A percentile compares a stretch with the other conserved stretches of the same genome.
Conservation (phyloP, 2,888 invertebrate genomes). For the Luffia ferchaultella region DNA sequence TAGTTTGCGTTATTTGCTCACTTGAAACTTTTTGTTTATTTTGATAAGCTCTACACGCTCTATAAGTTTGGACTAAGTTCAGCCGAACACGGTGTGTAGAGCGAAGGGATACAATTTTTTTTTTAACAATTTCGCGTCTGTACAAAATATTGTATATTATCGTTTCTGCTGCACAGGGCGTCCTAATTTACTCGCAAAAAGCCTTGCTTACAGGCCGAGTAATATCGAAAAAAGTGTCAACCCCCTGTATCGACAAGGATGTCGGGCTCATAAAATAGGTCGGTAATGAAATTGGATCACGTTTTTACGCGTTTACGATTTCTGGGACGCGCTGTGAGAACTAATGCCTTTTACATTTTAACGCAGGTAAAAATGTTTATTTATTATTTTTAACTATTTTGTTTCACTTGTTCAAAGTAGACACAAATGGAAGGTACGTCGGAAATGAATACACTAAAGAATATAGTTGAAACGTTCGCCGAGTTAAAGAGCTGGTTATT, state of each 20-base stretch:
- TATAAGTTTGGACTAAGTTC: background rate
- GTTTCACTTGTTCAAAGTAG: too few species aligned
- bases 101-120: background rate
- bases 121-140: background rate
- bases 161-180: too few species aligned
- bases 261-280: constrained; percentile 1
- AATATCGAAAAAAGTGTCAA: background rate
- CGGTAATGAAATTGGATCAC: constrained; percentile 5
- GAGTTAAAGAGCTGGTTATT: too few species aligned
- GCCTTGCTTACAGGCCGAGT: background rate
- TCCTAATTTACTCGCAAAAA: too few species aligned
- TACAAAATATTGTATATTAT: background rate
- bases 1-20: too few species aligned
- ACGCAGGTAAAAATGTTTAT: too few species aligned
- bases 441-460: too few species aligned
- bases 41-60: too few species aligned
- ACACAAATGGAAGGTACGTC: too few species aligned
- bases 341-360: background rate
- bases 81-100: background rate
- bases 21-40: too few species aligned
- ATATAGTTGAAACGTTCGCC: too few species aligned
- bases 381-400: too few species aligned
- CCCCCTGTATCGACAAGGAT: constrained; percentile 1
- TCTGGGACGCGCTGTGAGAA: background rate
- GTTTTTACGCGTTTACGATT: constrained; percentile 4